A percentile compares a stretch with the other conserved stretches of the same genome.
Evolutionary conservation across 1,140 invertebrate genomes (phyloP).

Genomic region (Aphidius ervi): DNA sequence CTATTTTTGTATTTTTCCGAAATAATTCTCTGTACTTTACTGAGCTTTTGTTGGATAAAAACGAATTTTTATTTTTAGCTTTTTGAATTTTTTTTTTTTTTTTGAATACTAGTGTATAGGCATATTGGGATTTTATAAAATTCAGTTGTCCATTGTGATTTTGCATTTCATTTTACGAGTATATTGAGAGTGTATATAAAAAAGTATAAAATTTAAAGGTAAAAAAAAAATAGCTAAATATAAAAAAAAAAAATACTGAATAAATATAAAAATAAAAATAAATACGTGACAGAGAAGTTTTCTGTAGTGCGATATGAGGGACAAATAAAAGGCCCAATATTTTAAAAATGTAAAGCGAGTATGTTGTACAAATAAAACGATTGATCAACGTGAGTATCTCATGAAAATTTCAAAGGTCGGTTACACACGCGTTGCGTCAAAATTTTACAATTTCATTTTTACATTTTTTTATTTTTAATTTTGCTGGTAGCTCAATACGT

Average conservation of each 20-base stretch:
- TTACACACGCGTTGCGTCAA: neutral
- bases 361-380: slow-evolving; percentile 16
- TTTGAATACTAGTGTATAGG: too few species aligned
- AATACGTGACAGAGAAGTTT: neutral
- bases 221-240: slow-evolving; percentile 1
- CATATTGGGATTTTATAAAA: too few species aligned
- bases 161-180: neutral
- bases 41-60: too few species aligned
- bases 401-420: slow-evolving; percentile 19
- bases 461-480: too few species aligned
- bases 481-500: too few species aligned
- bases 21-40: too few species aligned
- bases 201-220: neutral
- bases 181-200: too few species aligned
- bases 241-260: slow-evolving; percentile 4
- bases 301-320: neutral
- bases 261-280: neutral
- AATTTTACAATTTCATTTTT: slow-evolving; percentile 7
- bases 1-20: too few species aligned
- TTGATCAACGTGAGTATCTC: slow-evolving; percentile 17
- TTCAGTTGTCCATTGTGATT: neutral
- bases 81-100: too few species aligned
- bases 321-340: slow-evolving; percentile 8
- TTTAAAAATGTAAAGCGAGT: slow-evolving; percentile 21
- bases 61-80: too few species aligned